Evolutionary conservation across 2,113 vertebrate species (phyloP).

Genomic region (Ochotona curzoniae): DNA sequence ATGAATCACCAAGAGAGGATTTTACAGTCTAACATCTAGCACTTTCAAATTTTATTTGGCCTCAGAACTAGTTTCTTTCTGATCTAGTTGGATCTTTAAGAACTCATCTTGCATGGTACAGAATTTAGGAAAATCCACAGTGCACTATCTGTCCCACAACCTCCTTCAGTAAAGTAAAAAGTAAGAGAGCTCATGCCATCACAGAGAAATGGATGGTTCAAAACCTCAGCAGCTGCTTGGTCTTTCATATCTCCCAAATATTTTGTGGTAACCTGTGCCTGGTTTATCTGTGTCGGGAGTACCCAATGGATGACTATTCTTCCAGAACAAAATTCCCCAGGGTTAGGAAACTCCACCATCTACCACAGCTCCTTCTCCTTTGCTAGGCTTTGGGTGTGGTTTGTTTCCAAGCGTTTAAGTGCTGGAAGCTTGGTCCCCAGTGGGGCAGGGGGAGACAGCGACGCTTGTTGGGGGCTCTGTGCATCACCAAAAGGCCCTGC

Average conservation of each 20-base stretch:
- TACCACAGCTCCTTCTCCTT: neutral
- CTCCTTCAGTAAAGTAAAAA: conserved; percentile 7
- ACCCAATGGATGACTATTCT: neutral
- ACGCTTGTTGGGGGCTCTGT: too few species aligned
- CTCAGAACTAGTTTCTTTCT: neutral
- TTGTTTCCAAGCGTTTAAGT: too few species aligned
- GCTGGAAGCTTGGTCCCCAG: too few species aligned
- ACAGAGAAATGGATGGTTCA: neutral
- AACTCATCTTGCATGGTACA: neutral
- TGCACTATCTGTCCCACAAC: neutral
- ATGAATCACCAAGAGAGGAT: neutral
- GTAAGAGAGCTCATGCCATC: neutral
- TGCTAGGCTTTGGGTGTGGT: neutral
- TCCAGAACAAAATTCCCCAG: neutral
- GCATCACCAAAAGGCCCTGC: too few species aligned
- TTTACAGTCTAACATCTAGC: neutral
- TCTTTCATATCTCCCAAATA: neutral
- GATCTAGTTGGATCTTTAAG: neutral
- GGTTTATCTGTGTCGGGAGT: neutral
- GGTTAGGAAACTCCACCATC: neutral
- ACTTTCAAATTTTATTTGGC: neutral
- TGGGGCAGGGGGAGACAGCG: too few species aligned
- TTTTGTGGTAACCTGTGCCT: neutral
- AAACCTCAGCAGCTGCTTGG: neutral
- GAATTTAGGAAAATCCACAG: neutral